Conservation (phyloP, 1,140 invertebrate genomes). For the Halictus rubicundus region DNA sequence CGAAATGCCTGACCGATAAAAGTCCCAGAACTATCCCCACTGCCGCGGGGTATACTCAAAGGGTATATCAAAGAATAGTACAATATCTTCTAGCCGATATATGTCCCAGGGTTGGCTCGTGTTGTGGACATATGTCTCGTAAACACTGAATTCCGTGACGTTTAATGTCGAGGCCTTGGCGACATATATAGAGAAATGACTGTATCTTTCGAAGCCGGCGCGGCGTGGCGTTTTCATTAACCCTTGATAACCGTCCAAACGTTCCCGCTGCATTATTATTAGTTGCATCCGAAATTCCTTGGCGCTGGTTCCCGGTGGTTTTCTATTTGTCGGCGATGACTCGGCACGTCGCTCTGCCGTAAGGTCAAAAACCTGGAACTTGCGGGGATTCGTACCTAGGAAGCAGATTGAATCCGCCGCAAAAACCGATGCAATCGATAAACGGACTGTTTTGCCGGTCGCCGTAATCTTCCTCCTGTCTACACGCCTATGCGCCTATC, state of each 20-base stretch:
- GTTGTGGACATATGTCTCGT: too few relatives aligned
- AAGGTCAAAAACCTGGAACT: constrained; percentile 6
- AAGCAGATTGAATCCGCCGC: not conserved
- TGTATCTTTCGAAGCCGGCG: not conserved
- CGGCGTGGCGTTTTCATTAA: not conserved
- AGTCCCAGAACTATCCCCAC: too few relatives aligned
- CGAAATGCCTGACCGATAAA: too few relatives aligned
- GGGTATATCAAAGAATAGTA: too few relatives aligned
- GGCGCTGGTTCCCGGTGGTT: not conserved
- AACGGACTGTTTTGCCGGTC: constrained; percentile 3
- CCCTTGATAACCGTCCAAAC: not conserved
- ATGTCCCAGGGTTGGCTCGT: too few relatives aligned
- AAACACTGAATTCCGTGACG: too few relatives aligned
- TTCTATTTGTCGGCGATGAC: not conserved
- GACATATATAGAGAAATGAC: too few relatives aligned
- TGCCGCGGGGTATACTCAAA: too few relatives aligned
- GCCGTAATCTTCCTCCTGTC: not conserved
- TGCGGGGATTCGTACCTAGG: not conserved
- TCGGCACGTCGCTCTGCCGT: not conserved
- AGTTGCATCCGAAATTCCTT: constrained; percentile 6
- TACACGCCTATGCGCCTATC: too few relatives aligned
- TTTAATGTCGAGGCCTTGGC: too few relatives aligned
- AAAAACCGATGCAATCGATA: constrained; percentile 2
- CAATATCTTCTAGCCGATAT: too few relatives aligned
- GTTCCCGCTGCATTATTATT: not conserved